Base-by-base conservation (phyloP, 1,140 invertebrate genomes). In the Campoletis sonorensis region DNA sequence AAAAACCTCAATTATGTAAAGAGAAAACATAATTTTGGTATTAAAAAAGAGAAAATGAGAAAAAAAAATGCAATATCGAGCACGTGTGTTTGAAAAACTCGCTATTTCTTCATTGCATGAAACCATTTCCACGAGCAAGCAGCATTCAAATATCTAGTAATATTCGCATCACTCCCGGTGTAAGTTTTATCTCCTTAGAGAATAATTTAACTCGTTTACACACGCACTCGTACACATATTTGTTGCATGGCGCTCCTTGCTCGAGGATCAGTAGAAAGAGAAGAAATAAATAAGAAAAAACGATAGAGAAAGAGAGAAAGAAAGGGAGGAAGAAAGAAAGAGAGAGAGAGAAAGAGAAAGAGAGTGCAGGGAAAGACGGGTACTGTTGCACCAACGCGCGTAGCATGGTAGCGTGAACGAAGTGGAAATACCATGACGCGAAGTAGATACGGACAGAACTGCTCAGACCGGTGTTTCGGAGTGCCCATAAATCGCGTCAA, bases 151-250 rank as follows among this genome's bases (percentile, higher is more conserved):
- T 78, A 33, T 21, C 15, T 37, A 15, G 49, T 58, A n/a, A 83
- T 45, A 72, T 77, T 67, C 54, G 37, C 71, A 68, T 82, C 82
- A 84, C 58, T 75, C 58, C 15, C 85, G 85, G 80, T 72, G 78
- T 58, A 7, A 23, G 21, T 23, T 26, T 23, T 64, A 64, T 26
- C 23, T 64, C n/a, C 61, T 64, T 64, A 64, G 61, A n/a, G 23
- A 64, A 64, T 64, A 23, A 64, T 7, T 26, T 64, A 23, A 23
- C 61, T n/a, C 61, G 23, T n/a, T n/a, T n/a, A n/a, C 23, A 16
- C 8, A 26, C 23, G 5, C 23, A 64, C 61, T 15, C 23, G 23
- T 58, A 23, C 54, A 58, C 54, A 58, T n/a, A 58, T 23, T 18
- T 64, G 61, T 7, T 64, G 61, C 23, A 13, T 26, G 23, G 61